Evolutionary conservation across 2,797 vertebrate genomes (phyloP), one percentile per base, ranked within the genome.

Genomic region (Myioborus melanocephalus): DNA sequence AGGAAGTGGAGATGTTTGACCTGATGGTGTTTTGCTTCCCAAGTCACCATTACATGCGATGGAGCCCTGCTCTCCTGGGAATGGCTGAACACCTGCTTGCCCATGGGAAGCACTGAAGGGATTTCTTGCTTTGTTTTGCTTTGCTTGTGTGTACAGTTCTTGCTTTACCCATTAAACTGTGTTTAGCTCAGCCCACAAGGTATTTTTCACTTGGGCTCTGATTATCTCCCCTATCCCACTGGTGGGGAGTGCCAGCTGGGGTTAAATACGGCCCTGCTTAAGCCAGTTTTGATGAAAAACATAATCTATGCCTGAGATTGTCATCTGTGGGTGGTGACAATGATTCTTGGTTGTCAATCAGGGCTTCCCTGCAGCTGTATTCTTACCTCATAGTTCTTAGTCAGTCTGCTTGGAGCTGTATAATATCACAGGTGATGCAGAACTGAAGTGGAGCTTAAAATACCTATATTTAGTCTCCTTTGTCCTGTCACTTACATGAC

Each of bases 271-370:
- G 16, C 65, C 57, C 27, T 68, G 55, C 14, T 68, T 81, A 35
- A 49, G 63, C 46, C 63, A 69, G 2, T 49, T 87, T 61, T 82
- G 70, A 50, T 4, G 3, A 69, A 77, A 65, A 89, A 14, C 11
- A 4, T 65, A 19, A 83, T 50, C 23, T 59, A 0, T 66, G 47
- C 63, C 28, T 1, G 3, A 39, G 9, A 49, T 93, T 75, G 77
- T 71, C 17, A 13, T 63, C 27, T 76, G 15, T 47, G 15, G 37
- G 16, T 1, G 6, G 50, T 92, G 77, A 69, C 21, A 24, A 1
- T 57, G 70, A 53, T 53, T 78, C 12, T 75, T 60, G 21, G 17
- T 66, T 91, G 66, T 79, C 83, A 61, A 37, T 86, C 61, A 86
- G 65, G 28, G 39, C 44, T 72, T 84, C 12, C 21, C 70, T 89